A percentile compares a stretch with the other conserved stretches of the same genome.
Conservation (phyloP, 2,797 vertebrate genomes). For the Neopelma chrysocephalum region DNA sequence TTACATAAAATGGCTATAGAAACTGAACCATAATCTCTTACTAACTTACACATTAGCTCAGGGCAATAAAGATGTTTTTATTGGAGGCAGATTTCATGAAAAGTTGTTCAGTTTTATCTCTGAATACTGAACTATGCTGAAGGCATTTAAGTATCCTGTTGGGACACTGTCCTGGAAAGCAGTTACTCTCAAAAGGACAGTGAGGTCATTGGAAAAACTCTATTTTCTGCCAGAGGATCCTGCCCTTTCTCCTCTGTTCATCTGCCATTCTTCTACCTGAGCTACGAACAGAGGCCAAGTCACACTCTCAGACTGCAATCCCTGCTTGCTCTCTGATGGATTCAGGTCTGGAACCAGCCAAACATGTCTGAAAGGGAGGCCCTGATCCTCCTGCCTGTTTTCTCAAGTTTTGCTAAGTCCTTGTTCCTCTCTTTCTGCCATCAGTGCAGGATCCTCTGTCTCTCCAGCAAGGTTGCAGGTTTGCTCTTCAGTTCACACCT, state of each 20-base stretch:
- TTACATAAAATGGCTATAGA: conserved; percentile 62
- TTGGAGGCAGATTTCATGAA: conserved; percentile 70
- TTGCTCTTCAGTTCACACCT: neutral
- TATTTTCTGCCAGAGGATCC: neutral
- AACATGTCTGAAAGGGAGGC: neutral
- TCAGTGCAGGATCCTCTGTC: neutral
- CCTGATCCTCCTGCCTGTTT: neutral
- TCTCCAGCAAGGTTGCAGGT: neutral
- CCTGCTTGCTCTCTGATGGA: neutral
- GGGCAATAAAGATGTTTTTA: conserved; percentile 72
- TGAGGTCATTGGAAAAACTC: neutral
- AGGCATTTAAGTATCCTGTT: conserved; percentile 32
- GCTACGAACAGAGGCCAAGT: neutral
- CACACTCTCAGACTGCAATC: neutral
- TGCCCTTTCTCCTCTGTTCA: neutral
- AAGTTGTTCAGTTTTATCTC: conserved; percentile 51
- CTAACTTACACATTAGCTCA: conserved; percentile 67
- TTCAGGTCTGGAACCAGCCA: fast-evolving
- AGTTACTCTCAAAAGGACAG: conserved; percentile 1
- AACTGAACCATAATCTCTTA: conserved; percentile 60
- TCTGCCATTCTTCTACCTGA: neutral
- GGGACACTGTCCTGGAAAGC: conserved; percentile 36
- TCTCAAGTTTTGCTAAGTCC: neutral
- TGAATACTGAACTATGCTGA: conserved; percentile 1
- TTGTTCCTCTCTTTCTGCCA: neutral